Evolutionary conservation across 1,140 invertebrate genomes (phyloP).

Genomic region (Bombyx mori): ASM3026992v2 NC_085131.1:6634501-6635000

Average conservation of each 20-base stretch:
- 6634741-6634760: constrained; percentile 95
- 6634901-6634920: constrained; percentile 94
- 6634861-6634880: neutral
- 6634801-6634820: too few species aligned
- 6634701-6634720: constrained; percentile 92
- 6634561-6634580: constrained; percentile 82
- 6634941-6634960: constrained; percentile 93
- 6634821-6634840: too few species aligned
- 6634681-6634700: constrained; percentile 86
- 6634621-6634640: constrained; percentile 94
- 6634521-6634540: too few species aligned
- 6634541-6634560: neutral
- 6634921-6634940: constrained; percentile 89
- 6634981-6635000: constrained; percentile 87
- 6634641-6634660: constrained; percentile 89
- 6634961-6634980: constrained; percentile 78
- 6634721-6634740: constrained; percentile 92
- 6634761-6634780: constrained; percentile 48
- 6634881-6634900: constrained; percentile 92
- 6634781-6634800: too few species aligned
- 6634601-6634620: constrained; percentile 92
- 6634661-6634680: constrained; percentile 81
- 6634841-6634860: too few species aligned
- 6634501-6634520: too few species aligned
- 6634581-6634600: constrained; percentile 92